A percentile compares a stretch with the other conserved stretches of the same genome.
phyloP scores from a whole-genome alignment of 1,140 invertebrate genomes.

The Penaeus japonicus region DNA sequence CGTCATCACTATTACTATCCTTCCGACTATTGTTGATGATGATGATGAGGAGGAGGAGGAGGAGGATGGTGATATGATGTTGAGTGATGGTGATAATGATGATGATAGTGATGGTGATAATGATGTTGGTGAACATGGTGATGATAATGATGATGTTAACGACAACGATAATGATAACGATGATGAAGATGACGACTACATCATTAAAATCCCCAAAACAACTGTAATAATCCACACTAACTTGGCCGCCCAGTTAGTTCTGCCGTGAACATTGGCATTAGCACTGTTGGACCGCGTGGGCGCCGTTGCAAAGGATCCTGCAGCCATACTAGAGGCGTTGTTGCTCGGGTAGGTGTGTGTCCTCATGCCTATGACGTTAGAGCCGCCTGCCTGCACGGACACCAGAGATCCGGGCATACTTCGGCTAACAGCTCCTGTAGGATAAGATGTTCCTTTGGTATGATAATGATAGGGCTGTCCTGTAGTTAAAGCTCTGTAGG shows the following conservation, averaged over 20 bases:
- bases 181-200: neutral
- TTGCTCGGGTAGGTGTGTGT: constrained; percentile 30
- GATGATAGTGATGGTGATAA: no score
- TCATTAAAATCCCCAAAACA: neutral
- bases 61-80: no score
- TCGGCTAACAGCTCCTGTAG: constrained; percentile 45
- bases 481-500: no score
- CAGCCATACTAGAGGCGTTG: neutral
- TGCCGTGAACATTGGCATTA: constrained; percentile 66
- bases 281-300: constrained; percentile 44
- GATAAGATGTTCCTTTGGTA: neutral
- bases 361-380: neutral
- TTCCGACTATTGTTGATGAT: no score
- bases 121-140: no score
- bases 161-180: no score
- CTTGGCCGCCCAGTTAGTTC: constrained; percentile 74
- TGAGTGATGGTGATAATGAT: no score
- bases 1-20: no score
- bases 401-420: constrained; percentile 50
- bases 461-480: no score
- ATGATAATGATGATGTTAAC: no score
- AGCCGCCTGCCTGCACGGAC: constrained; percentile 23
- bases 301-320: neutral
- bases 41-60: no score
- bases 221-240: constrained; percentile 62